A percentile compares a stretch with the other conserved stretches of the same genome.
Evolutionary conservation across 2,888 invertebrate species (phyloP).

Genomic region (Girardia tigrina): DNA sequence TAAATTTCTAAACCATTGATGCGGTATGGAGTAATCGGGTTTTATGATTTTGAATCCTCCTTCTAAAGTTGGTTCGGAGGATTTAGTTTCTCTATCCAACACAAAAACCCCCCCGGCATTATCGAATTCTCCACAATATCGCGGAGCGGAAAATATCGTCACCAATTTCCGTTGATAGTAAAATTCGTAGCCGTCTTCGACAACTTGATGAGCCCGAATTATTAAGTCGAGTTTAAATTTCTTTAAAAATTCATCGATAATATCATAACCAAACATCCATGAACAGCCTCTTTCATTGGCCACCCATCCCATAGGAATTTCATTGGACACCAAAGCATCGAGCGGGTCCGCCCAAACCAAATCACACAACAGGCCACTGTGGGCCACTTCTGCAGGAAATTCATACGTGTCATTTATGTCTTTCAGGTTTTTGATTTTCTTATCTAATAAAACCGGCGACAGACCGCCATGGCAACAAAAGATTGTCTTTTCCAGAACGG

Average conservation of each 20-base stretch:
- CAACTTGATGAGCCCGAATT: constrained; percentile 35
- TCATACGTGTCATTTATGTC: background rate
- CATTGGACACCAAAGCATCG: constrained; percentile 9
- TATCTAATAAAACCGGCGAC: constrained; percentile 30
- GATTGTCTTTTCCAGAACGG: constrained; percentile 32
- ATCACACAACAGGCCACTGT: constrained; percentile 32
- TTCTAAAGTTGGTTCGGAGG: constrained; percentile 16
- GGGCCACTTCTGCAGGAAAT: constrained; percentile 32
- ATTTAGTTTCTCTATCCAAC: background rate
- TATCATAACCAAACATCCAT: constrained; percentile 33
- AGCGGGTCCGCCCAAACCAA: constrained; percentile 35
- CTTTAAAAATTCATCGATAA: constrained; percentile 31
- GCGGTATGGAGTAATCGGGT: constrained; percentile 9
- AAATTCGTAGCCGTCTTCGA: constrained; percentile 35
- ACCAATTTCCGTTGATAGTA: constrained; percentile 32
- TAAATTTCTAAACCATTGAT: constrained; percentile 31
- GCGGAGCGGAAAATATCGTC: constrained; percentile 34
- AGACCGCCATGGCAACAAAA: constrained; percentile 36
- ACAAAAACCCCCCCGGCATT: constrained; percentile 33
- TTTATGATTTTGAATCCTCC: constrained; percentile 34
- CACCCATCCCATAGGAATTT: constrained; percentile 31
- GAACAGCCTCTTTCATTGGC: constrained; percentile 32
- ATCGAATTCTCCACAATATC: constrained; percentile 32
- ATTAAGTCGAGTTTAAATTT: constrained; percentile 35
- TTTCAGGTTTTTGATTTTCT: constrained; percentile 6